Conservation (phyloP, 2,797 vertebrate genomes). For the Micromesistius poutassou region DNA sequence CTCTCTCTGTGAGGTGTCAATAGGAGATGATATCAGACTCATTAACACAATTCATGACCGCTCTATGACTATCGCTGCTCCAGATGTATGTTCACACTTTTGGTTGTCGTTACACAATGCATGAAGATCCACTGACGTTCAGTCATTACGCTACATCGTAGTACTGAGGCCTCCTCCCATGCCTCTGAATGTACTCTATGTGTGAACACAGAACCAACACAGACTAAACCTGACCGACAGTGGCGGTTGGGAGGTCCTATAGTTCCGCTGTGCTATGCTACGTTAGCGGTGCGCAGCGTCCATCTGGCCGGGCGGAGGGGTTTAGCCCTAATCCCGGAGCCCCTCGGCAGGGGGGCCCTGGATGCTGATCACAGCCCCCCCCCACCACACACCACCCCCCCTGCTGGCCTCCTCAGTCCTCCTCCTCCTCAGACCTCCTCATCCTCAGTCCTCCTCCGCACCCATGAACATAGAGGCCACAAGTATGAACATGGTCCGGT, state of each 20-base stretch:
- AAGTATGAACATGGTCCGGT: conserved; percentile 17
- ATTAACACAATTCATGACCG: no score
- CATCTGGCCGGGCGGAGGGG: conserved; percentile 89
- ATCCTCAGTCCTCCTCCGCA: conserved; percentile 41
- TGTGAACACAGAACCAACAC: not conserved
- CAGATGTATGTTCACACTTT: no score
- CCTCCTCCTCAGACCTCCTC: conserved; percentile 46
- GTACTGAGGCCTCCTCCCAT: not conserved
- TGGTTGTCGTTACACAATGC: no score
- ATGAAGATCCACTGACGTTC: no score
- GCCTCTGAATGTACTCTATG: not conserved
- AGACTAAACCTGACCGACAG: not conserved
- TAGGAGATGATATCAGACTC: conserved; percentile 22
- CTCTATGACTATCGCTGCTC: no score
- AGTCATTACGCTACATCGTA: not conserved
- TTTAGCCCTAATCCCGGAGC: conserved; percentile 94
- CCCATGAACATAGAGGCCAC: conserved; percentile 44
- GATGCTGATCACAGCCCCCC: conserved; percentile 90
- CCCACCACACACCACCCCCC: conserved; percentile 64
- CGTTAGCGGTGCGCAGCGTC: conserved; percentile 66
- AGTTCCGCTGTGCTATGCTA: conserved; percentile 10
- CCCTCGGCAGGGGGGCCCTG: conserved; percentile 88
- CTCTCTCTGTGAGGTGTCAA: conserved; percentile 9
- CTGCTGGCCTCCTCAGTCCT: conserved; percentile 50
- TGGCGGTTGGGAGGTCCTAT: not conserved